A percentile compares a stretch with the other conserved stretches of the same genome.
Evolutionary conservation across 2,113 vertebrate genomes (phyloP).

Genomic region (Martes martes): DNA sequence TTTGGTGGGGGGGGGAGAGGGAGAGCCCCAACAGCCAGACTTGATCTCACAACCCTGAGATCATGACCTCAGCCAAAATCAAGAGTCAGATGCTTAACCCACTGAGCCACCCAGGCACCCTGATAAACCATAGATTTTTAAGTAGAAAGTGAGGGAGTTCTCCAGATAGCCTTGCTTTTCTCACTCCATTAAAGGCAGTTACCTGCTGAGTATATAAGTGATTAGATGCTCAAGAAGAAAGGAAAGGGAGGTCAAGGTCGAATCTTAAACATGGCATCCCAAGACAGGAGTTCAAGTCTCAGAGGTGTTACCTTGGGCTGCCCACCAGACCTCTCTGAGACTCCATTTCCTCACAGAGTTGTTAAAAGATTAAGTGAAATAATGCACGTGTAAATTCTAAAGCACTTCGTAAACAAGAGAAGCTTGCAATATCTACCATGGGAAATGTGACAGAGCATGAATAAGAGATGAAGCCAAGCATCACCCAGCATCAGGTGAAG

Average conservation of each 20-base stretch:
- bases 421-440: neutral
- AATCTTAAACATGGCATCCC: neutral
- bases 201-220: neutral
- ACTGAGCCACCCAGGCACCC: neutral
- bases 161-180: neutral
- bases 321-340: neutral
- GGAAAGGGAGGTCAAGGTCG: neutral
- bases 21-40: neutral
- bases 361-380: conserved; percentile 12
- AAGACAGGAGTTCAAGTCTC: neutral
- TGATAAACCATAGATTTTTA: neutral
- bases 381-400: neutral
- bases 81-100: neutral
- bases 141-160: neutral
- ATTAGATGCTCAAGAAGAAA: neutral
- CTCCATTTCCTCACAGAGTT: neutral
- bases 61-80: neutral
- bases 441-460: conserved; percentile 1
- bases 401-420: conserved; percentile 31
- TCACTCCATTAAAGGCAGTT: neutral
- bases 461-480: conserved; percentile 34
- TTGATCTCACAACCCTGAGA: neutral
- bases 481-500: neutral
- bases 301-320: neutral
- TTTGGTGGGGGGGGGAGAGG: neutral